Conservation (phyloP, 1,140 invertebrate genomes). For the Coptotermes formosanus region DNA sequence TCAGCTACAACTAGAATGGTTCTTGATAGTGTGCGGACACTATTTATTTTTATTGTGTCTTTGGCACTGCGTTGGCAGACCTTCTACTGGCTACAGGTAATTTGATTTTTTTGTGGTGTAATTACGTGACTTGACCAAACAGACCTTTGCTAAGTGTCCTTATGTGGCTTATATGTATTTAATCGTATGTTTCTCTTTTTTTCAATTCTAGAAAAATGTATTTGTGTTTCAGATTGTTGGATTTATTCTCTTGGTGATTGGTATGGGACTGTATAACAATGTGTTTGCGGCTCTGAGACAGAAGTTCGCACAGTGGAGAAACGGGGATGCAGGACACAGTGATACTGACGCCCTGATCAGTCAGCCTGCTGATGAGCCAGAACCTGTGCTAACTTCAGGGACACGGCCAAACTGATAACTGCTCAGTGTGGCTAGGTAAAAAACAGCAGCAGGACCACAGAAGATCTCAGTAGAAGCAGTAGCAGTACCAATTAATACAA, state of each 20-base stretch:
- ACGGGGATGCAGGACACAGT: conserved; percentile 10
- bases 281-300: conserved; percentile 52
- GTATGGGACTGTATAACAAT: conserved; percentile 78
- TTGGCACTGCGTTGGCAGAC: conserved; percentile 72
- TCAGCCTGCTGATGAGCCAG: background rate
- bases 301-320: conserved; percentile 31
- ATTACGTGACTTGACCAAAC: background rate
- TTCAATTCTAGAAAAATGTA: conserved; percentile 31
- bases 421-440: background rate
- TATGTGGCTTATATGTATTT: too few relatives aligned
- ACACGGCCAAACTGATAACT: background rate
- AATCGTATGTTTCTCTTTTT: background rate
- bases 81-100: conserved; percentile 77
- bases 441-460: background rate
- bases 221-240: conserved; percentile 61
- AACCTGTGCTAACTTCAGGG: background rate
- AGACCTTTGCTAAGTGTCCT: background rate
- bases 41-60: conserved; percentile 86
- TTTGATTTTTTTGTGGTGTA: conserved; percentile 28
- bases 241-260: conserved; percentile 67
- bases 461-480: background rate
- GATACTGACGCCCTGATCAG: conserved; percentile 21
- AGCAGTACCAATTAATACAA: too few relatives aligned
- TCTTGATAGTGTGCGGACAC: conserved; percentile 83
- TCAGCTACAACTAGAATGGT: conserved; percentile 92